Evolutionary conservation across 1,140 invertebrate genomes (phyloP).

Genomic region (Globodera ellingtonae): DNA sequence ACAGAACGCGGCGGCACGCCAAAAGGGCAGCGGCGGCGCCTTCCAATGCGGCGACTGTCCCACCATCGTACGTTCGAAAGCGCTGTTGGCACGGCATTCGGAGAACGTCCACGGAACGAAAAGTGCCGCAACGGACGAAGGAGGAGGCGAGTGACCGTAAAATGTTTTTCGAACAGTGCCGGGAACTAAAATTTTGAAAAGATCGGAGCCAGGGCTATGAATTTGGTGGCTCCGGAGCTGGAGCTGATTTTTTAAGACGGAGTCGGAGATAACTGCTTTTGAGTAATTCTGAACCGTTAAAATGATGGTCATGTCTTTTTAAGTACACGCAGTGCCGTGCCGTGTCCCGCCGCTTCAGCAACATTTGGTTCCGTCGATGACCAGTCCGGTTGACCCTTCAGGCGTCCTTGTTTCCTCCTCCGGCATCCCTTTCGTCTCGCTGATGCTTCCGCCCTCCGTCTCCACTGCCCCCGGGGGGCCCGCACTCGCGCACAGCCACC

Average conservation of each 20-base stretch:
- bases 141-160: neutral
- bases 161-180: neutral
- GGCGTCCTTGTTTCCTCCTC: neutral
- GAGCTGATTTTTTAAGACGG: no score
- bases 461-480: neutral
- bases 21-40: neutral
- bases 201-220: no score
- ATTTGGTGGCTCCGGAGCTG: no score
- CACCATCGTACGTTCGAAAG: conserved; percentile 38
- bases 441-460: conserved; percentile 10
- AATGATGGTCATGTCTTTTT: neutral
- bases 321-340: neutral
- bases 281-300: no score
- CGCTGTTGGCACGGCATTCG: conserved; percentile 47
- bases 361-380: neutral
- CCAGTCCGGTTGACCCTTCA: neutral
- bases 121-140: neutral
- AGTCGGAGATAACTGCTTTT: no score
- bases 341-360: neutral
- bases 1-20: conserved; percentile 45
- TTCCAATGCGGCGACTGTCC: conserved; percentile 54
- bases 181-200: no score
- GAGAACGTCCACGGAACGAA: conserved; percentile 37
- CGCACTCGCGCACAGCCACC: conserved; percentile 16
- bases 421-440: neutral